A percentile compares a stretch with the other conserved stretches of the same genome.
Evolutionary conservation across 2,888 invertebrate species (phyloP).

Genomic region (Eueremaeus valkanovi): DNA sequence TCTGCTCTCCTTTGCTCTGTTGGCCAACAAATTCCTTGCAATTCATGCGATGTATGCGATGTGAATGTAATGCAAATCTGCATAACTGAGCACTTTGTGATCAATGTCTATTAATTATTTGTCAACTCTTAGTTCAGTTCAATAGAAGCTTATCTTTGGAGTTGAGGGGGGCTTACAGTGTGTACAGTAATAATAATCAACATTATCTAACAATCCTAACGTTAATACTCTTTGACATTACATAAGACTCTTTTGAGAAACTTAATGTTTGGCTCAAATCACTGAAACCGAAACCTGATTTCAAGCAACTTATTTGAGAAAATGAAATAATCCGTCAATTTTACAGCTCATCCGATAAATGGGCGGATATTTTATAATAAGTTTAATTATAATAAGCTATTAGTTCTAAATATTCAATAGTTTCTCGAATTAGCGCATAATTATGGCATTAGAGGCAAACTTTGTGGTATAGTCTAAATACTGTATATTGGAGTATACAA

Average conservation of each 20-base stretch:
- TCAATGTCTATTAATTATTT: slow-evolving; percentile 27
- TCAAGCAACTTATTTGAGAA: not conserved
- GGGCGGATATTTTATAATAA: too few species aligned
- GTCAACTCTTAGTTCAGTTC: not conserved
- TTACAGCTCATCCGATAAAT: too few species aligned
- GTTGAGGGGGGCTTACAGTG: not conserved
- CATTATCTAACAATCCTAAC: slow-evolving; percentile 12
- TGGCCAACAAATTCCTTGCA: not conserved
- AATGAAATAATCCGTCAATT: too few species aligned
- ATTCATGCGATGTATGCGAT: slow-evolving; percentile 21
- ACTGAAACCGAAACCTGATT: not conserved
- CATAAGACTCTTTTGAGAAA: not conserved
- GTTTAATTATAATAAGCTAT: too few species aligned
- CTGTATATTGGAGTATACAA: too few species aligned
- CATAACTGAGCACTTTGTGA: slow-evolving; percentile 21
- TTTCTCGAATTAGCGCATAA: too few species aligned
- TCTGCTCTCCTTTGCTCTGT: not conserved
- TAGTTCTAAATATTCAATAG: too few species aligned
- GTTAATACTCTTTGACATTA: not conserved
- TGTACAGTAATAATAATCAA: not conserved
- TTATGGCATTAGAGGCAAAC: too few species aligned
- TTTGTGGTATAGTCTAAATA: too few species aligned
- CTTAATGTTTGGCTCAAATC: not conserved
- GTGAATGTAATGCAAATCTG: slow-evolving; percentile 4
- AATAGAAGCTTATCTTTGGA: slow-evolving; percentile 25